Base-by-base conservation (phyloP, 2,113 vertebrate species). In the Zosterops borbonicus region DNA sequence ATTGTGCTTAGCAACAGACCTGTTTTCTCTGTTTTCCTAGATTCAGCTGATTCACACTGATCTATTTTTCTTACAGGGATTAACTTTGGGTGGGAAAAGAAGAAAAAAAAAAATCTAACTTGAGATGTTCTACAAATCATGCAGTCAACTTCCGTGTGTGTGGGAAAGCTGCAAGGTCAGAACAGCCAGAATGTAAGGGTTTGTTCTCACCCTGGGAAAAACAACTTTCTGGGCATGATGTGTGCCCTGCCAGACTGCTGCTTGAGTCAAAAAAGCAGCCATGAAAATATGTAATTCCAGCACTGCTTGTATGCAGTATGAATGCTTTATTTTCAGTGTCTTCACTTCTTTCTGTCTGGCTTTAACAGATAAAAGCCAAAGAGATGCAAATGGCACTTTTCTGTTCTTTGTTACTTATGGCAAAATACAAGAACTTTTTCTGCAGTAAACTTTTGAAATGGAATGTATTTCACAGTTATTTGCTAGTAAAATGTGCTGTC, bases 201-300 rank as follows among this genome's bases (percentile, higher is more conserved):
- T 83, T 79, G 85, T 92, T 95, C 89, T 92, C 83, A 92, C 79
- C 44, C 67, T 76, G 62, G 60, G 79, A 94, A 95, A 94, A 94
- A 92, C 60, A 90, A 64, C 75, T 85, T 85, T 86, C 79, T 73
- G 49, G 79, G 71, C 58, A 73, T 70, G 59, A 89, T 68, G 55
- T 88, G 71, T 93, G 50, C 63, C 49, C 70, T 83, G 75, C 53
- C 86, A 94, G 71, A 73, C 75, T 88, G 70, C 41, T 75, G 46
- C 60, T 81, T 31, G 63, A 49, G 65, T 93, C 60, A 89, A 55
- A 94, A 55, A 93, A 83, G 11, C 53, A 73, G 29, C 39, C 35
- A 65, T 49, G 31, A 65, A 89, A 88, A 85, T 19, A 52, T 10
- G 27, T 27, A 76, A 83, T 83, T 85, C 75, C 56, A 64, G 47